phyloP scores from a whole-genome alignment of 2,888 invertebrate species.

The Drosophila tanythrix region DNA sequence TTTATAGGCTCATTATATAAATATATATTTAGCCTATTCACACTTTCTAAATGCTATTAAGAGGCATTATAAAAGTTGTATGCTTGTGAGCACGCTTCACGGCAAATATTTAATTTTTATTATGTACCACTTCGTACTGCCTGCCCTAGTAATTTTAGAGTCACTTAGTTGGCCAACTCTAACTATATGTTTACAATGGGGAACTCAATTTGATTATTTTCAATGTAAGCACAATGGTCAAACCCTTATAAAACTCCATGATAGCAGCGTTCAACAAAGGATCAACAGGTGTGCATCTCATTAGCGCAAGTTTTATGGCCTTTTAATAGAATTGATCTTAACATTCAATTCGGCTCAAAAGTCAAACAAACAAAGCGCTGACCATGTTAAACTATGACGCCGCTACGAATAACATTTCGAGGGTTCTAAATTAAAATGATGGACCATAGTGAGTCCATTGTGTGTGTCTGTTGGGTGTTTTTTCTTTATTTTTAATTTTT shows the following conservation, averaged over 20 bases:
- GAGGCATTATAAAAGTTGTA: neutral
- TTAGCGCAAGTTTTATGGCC: slow-evolving; percentile 70
- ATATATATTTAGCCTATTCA: slow-evolving; percentile 1
- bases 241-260: slow-evolving; percentile 9
- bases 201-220: neutral
- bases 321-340: slow-evolving; percentile 74
- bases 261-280: slow-evolving; percentile 63
- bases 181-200: neutral
- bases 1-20: neutral
- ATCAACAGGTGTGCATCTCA: slow-evolving; percentile 79
- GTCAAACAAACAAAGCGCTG: slow-evolving; percentile 61
- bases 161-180: neutral
- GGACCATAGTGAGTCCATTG: slow-evolving; percentile 18
- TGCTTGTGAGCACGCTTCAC: neutral
- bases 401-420: slow-evolving; percentile 52
- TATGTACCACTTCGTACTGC: neutral
- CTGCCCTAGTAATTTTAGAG: neutral
- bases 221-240: neutral
- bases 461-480: slow-evolving; percentile 12
- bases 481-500: neutral
- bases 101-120: slow-evolving; percentile 6
- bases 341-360: slow-evolving; percentile 17
- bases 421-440: slow-evolving; percentile 71
- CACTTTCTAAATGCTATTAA: neutral
- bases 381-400: slow-evolving; percentile 60